Percentiles rank a stretch among this genome's conserved stretches.
These are phyloP conservation scores for Cyanistes caeruleus DNA, from an alignment of 2,113 vertebrate genomes.

Conservation along the genomic window DNA sequence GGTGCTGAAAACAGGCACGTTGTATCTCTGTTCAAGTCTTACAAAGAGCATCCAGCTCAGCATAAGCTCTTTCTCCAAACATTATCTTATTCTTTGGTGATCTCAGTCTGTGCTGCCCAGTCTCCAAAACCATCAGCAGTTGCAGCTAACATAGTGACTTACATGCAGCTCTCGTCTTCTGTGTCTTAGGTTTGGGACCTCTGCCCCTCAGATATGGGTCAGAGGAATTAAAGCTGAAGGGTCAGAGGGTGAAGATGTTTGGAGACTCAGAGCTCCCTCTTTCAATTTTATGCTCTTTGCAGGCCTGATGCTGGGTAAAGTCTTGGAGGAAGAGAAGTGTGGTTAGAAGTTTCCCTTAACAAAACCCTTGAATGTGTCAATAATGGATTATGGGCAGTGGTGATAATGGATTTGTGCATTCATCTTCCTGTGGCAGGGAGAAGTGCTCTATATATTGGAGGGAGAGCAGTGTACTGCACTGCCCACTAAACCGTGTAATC, in stretches of 20 bases:
- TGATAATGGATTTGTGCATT: background rate
- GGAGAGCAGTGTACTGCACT: background rate
- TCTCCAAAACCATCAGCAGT: background rate
- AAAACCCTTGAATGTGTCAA: background rate
- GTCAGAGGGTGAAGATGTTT: background rate
- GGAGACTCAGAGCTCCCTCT: background rate
- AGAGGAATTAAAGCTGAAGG: background rate
- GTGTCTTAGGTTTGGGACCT: background rate
- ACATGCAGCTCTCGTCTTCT: background rate
- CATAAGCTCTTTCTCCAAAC: background rate
- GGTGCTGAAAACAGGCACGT: background rate
- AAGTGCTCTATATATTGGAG: background rate
- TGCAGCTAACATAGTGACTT: background rate
- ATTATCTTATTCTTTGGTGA: background rate
- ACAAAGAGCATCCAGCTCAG: background rate
- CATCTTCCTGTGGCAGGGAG: background rate
- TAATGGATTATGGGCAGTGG: background rate
- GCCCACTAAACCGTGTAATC: accelerated
- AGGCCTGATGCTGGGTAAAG: background rate
- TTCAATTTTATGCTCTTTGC: background rate
- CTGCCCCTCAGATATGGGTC: background rate
- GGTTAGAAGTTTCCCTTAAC: background rate
- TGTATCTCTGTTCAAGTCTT: background rate
- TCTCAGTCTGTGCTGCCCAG: background rate
- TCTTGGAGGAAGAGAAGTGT: background rate